These are phyloP conservation scores for Promerops cafer DNA, from an alignment of 2,113 vertebrate genomes.

Conservation along the genomic window DNA sequence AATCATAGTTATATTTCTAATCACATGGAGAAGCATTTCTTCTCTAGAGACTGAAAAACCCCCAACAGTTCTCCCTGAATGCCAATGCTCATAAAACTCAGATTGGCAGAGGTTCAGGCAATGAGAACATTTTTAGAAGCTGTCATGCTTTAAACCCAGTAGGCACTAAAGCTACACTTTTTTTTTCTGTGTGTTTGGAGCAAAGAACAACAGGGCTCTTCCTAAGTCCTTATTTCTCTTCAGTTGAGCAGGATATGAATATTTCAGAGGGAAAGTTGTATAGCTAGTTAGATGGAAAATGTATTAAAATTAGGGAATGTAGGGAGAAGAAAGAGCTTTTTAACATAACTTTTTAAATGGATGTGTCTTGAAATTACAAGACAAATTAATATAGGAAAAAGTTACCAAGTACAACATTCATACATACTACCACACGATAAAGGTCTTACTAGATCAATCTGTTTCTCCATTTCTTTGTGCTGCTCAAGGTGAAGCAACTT, in stretches of 20 bases:
- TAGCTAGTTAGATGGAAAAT: neutral
- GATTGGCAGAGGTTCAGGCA: neutral
- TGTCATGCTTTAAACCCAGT: neutral
- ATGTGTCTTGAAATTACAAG: neutral
- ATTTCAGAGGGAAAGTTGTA: neutral
- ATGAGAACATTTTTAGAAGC: neutral
- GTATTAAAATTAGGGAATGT: neutral
- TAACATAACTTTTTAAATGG: neutral
- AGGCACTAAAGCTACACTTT: neutral
- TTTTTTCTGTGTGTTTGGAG: neutral
- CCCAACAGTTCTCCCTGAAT: neutral
- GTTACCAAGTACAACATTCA: neutral
- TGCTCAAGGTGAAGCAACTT: conserved; percentile 77
- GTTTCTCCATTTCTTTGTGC: conserved; percentile 80
- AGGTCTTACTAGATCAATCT: conserved; percentile 80
- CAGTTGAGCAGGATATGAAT: neutral
- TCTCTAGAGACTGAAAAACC: neutral
- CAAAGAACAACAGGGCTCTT: neutral
- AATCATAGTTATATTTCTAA: neutral
- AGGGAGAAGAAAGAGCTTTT: neutral
- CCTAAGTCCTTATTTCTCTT: neutral
- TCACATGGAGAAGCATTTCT: neutral
- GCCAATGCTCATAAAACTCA: neutral
- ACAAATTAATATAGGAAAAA: neutral
- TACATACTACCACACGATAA: neutral